Percentiles rank a stretch among this genome's conserved stretches.
Evolutionary conservation across 2,113 vertebrate genomes (phyloP).

Genomic region (Nyctereutes procyonoides): DNA sequence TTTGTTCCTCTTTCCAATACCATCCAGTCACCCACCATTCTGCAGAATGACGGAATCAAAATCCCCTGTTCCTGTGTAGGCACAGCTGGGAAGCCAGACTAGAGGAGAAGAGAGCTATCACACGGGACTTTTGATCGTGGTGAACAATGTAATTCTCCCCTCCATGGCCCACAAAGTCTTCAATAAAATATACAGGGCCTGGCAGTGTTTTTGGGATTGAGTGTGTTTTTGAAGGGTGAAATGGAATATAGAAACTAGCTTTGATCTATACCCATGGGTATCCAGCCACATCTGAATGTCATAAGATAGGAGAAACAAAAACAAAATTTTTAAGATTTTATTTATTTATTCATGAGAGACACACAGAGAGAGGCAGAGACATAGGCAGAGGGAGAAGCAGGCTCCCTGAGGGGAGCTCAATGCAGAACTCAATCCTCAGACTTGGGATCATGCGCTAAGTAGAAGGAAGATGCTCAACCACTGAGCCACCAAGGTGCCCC

Average conservation of each 20-base stretch:
- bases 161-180: not conserved
- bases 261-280: not conserved
- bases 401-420: too few relatives aligned
- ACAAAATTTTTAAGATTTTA: too few relatives aligned
- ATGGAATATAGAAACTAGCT: not conserved
- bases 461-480: too few relatives aligned
- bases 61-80: not conserved
- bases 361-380: too few relatives aligned
- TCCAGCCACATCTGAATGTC: not conserved
- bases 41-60: conserved; percentile 28
- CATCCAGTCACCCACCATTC: not conserved
- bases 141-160: not conserved
- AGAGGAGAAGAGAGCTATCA: not conserved
- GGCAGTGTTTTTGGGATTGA: not conserved
- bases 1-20: not conserved
- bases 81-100: not conserved
- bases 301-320: not conserved
- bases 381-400: too few relatives aligned
- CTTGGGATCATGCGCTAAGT: too few relatives aligned
- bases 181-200: not conserved
- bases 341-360: too few relatives aligned
- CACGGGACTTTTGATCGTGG: not conserved
- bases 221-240: not conserved
- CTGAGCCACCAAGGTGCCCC: too few relatives aligned
- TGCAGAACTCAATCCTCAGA: too few relatives aligned